Percentiles rank a stretch among this genome's conserved stretches.
These are phyloP conservation scores for Huso huso DNA, from an alignment of 2,797 vertebrate species.

Conservation along the genomic window DNA sequence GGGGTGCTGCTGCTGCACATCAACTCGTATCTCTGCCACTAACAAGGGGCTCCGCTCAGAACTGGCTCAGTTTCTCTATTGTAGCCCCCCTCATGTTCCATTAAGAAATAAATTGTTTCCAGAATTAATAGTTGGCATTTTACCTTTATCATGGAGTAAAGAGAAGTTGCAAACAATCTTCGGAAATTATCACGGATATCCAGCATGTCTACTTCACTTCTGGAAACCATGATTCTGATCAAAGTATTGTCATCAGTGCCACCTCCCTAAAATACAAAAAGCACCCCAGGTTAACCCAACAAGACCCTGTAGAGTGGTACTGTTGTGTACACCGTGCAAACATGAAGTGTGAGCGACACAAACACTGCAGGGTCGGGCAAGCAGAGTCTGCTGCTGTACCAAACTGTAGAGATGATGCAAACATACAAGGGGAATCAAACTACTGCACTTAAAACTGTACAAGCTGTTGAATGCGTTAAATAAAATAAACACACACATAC, in stretches of 20 bases:
- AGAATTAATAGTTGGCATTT: not conserved
- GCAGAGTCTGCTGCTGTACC: not conserved
- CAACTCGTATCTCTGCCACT: not conserved
- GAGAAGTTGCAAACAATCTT: conserved; percentile 69
- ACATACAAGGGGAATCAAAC: no score
- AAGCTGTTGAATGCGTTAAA: not conserved
- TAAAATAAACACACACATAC: conserved; percentile 41
- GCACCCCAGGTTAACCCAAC: not conserved
- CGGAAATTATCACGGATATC: conserved; percentile 75
- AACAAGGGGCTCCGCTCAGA: no score
- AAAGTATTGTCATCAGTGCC: conserved; percentile 85
- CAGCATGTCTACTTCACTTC: conserved; percentile 85
- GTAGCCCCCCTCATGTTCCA: not conserved
- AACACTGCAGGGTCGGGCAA: not conserved
- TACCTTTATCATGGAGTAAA: conserved; percentile 83
- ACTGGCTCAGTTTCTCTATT: not conserved
- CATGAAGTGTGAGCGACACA: not conserved
- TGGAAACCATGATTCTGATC: conserved; percentile 83
- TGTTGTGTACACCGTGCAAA: not conserved
- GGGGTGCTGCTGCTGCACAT: not conserved
- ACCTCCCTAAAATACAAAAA: conserved; percentile 53
- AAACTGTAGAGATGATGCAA: not conserved
- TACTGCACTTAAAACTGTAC: not conserved
- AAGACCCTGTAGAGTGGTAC: not conserved
- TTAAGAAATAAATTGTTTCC: no score